Base-by-base conservation (phyloP, 2,113 vertebrate species). In the Neoarius graeffei region DNA sequence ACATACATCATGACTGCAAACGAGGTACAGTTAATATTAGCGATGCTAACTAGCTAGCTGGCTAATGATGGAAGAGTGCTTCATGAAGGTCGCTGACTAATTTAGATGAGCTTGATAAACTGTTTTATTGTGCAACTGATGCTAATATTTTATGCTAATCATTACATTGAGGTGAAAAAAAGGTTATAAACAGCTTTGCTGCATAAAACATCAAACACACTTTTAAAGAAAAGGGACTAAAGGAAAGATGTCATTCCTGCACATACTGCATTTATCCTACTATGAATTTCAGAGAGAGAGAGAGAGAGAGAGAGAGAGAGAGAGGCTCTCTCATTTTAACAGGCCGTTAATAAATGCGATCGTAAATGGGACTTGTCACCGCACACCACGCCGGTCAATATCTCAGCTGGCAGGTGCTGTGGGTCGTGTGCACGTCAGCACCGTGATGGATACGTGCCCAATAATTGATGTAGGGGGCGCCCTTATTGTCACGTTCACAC, bases 391-490 rank as follows among this genome's bases (percentile, higher is more conserved):
- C 93, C 90, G 92, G 94, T 95, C 95, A 95, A 95, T 96, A 95
- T 94, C 93, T 93, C 91, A 91, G 93, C 94, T 94, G 94, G 92
- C 94, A 95, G 95, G 95, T 94, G 95, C 94, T 94, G 93, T 93
- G 94, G 95, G 94, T 95, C 94, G 94, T 93, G 92, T 95, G 94
- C 95, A 95, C 94, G 95, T 97, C 97, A 97, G 94, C 81, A 84
- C 76, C 90, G 91, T 97, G 97, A 98, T 98, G 96, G 97, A 98
- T 98, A 97, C 95, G 94, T 97, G 96, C 93, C 95, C 97, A 93
- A 96, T 96, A 97, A 97, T 94, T 94, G 94, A 96, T 95, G 95
- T 95, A 94, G 94, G 94, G 93, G 93, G 91, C 93, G 7, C 93
- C 92, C 94, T 94, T 95, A 95, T 95, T 95, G 94, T 95, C 95